These are phyloP conservation scores for Andrena cerasifolii DNA, from an alignment of 1,140 invertebrate species.

Conservation along the genomic window DNA sequence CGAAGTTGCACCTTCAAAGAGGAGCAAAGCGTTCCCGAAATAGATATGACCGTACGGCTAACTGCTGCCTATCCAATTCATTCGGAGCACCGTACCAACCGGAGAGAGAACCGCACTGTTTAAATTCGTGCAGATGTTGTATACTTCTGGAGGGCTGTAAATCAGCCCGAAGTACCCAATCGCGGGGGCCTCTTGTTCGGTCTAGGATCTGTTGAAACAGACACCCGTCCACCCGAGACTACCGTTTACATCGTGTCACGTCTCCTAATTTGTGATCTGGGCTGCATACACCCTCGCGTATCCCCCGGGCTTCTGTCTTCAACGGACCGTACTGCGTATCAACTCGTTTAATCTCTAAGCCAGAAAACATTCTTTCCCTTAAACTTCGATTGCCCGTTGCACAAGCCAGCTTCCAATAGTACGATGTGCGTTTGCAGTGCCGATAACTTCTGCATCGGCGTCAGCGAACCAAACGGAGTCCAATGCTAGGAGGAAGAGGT, in stretches of 20 bases:
- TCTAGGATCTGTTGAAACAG: conserved; percentile 59
- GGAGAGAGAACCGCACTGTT: conserved; percentile 68
- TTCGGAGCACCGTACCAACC: conserved; percentile 57
- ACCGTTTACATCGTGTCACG: conserved; percentile 44
- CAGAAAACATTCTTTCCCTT: neutral
- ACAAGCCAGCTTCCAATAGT: too few relatives aligned
- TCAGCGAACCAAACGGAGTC: conserved; percentile 52
- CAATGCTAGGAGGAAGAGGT: conserved; percentile 89
- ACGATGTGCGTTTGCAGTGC: too few relatives aligned
- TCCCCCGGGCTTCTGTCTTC: neutral
- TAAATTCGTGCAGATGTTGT: conserved; percentile 73
- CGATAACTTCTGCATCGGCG: conserved; percentile 50
- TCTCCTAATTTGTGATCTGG: conserved; percentile 30
- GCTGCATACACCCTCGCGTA: neutral
- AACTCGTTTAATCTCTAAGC: neutral
- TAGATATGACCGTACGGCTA: conserved; percentile 60
- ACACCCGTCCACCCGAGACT: conserved; percentile 32
- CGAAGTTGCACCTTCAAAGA: conserved; percentile 26
- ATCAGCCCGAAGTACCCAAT: conserved; percentile 70
- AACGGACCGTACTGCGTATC: neutral
- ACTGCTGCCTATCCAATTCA: conserved; percentile 45
- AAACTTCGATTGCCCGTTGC: too few relatives aligned
- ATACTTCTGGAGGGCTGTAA: conserved; percentile 70
- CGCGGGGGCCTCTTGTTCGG: conserved; percentile 50
- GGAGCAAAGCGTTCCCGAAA: conserved; percentile 40